Base-by-base conservation (phyloP, 2,797 vertebrate species). In the Platalea minor region DNA sequence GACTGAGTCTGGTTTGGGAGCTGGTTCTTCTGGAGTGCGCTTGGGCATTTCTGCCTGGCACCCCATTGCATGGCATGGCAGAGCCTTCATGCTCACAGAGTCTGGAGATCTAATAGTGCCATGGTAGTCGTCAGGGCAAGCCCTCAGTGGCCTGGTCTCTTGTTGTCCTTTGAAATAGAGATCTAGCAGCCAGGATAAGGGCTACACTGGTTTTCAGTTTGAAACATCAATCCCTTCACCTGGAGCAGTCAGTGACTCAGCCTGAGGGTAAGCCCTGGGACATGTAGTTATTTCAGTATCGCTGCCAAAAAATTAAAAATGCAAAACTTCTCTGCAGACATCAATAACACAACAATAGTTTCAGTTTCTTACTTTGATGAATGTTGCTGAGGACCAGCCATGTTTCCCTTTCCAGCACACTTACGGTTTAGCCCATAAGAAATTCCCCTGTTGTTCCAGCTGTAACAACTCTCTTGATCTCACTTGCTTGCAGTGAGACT, bases 401-500 rank as follows among this genome's bases (percentile, higher is more conserved):
- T 56, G 7, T 88, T 96, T 96, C 85, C 68, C 67, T 89, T 92
- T 95, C 78, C 12, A 46, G 76, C 48, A 57, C 35, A 25, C 20
- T 48, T 85, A 24, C 20, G 82, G 23, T 70, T 89, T 23, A 86
- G 59, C 45, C 69, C 5, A 1, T 63, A 72, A 61, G 51, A 86
- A 79, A 82, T 65, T 89, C n/a, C 51, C 61, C 13, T 83, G 31
- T 35, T 91, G 76, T 96, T 95, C 92, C 88, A 86, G 39, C 67
- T 76, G 11, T 90, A 70, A 25, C 50, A 83, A 25, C 29, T 77
- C 69, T 64, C 76, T 61, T 35, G 57, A 61, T 46, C 73, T 89
- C 53, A 4, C 31, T 63, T 35, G 5, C 41, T 87, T 67, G 41
- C 5, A 10, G 37, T 54, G 63, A 31, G 83, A 24, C 48, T 54